Conservation (phyloP, 2,113 vertebrate species). For the Gopherus flavomarginatus region DNA sequence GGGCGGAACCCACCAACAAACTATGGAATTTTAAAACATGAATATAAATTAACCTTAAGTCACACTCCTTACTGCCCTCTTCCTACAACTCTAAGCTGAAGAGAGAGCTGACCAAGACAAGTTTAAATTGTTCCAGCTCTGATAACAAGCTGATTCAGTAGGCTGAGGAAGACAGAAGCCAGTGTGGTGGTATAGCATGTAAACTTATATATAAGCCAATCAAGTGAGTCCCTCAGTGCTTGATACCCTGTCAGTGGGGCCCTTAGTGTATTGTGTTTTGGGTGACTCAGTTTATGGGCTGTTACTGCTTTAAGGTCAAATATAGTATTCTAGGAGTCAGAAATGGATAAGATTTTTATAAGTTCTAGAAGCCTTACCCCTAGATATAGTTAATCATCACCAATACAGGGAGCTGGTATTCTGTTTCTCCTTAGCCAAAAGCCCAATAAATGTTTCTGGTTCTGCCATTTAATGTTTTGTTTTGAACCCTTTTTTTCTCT, state of each 20-base stretch:
- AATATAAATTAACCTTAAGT: not conserved
- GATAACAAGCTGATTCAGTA: conserved; percentile 23
- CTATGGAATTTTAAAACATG: not conserved
- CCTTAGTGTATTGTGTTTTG: rapidly evolving
- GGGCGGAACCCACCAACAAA: not conserved
- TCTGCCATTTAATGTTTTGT: not conserved
- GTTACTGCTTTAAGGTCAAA: not conserved
- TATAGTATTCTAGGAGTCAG: not conserved
- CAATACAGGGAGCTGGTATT: not conserved
- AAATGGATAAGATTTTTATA: not conserved
- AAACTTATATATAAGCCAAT: not conserved
- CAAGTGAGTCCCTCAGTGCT: not conserved
- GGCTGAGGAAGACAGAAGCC: not conserved
- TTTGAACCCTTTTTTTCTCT: not conserved
- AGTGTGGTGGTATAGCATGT: not conserved
- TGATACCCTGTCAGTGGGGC: rapidly evolving
- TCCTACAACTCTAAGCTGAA: not conserved
- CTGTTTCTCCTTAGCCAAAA: not conserved
- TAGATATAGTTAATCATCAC: not conserved
- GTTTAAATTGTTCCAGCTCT: not conserved
- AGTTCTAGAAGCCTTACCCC: not conserved
- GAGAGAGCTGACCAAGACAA: not conserved
- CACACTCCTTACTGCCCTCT: not conserved
- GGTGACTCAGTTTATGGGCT: not conserved
- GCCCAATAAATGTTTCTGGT: not conserved